Percentiles rank a stretch among this genome's conserved stretches.
phyloP scores from a whole-genome alignment of 2,797 vertebrate species.

The Phoebastria nigripes region DNA sequence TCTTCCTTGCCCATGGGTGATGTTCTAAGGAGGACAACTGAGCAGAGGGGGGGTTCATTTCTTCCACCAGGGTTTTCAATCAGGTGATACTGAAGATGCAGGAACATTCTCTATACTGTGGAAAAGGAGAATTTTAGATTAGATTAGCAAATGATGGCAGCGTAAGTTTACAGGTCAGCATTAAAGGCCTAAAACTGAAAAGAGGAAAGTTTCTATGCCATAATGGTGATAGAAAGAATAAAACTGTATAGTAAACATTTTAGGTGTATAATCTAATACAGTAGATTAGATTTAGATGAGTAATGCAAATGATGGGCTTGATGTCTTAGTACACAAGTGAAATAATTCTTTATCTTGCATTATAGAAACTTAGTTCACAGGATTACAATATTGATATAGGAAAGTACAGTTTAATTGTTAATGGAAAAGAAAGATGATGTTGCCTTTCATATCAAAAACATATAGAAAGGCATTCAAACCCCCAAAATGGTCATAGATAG shows the following conservation, averaged over 20 bases:
- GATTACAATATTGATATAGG: background rate
- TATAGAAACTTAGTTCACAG: background rate
- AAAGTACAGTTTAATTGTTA: background rate
- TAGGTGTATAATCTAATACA: background rate
- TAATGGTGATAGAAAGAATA: background rate
- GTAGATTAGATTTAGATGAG: background rate
- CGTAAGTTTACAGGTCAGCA: background rate
- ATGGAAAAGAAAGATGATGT: background rate
- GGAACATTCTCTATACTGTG: background rate
- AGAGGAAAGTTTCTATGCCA: background rate
- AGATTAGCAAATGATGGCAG: background rate
- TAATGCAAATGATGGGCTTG: background rate
- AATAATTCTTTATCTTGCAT: background rate
- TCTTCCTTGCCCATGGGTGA: background rate
- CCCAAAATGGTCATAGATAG: background rate
- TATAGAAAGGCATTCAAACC: background rate
- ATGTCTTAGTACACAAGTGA: background rate
- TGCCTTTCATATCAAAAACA: background rate
- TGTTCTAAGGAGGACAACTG: background rate
- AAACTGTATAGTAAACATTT: background rate
- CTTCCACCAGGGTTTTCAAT: background rate
- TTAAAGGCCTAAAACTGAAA: background rate
- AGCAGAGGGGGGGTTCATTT: background rate
- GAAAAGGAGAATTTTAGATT: background rate
- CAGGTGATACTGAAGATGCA: background rate